Percentiles rank a stretch among this genome's conserved stretches.
phyloP scores from a whole-genome alignment of 2,888 invertebrate genomes.

The Pammene fasciana region DNA sequence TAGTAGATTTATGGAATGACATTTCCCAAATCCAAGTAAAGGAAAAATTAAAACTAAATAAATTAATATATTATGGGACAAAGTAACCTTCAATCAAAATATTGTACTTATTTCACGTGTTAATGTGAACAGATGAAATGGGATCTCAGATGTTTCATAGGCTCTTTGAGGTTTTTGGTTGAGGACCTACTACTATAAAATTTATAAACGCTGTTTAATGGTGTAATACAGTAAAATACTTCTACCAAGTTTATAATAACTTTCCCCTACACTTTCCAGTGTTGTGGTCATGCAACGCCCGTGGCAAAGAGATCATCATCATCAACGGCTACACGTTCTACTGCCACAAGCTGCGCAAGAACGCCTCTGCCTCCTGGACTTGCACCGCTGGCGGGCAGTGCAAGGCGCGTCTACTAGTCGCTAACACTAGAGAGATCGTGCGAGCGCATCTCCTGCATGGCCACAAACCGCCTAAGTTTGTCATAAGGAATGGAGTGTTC shows the following conservation, averaged over 20 bases:
- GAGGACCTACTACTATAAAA: no score
- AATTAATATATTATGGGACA: no score
- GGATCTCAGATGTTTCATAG: no score
- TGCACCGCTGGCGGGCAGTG: constrained; percentile 43
- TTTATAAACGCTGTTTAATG: no score
- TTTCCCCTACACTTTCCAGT: neutral
- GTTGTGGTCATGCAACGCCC: constrained; percentile 28
- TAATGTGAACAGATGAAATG: no score
- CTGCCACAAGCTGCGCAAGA: constrained; percentile 22
- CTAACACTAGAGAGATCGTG: constrained; percentile 17
- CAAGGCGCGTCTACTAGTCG: constrained; percentile 45
- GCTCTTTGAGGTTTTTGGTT: no score
- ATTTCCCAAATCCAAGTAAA: no score
- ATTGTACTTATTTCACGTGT: no score
- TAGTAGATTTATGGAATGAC: no score
- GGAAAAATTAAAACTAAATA: no score
- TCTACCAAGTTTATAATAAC: neutral
- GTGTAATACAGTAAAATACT: no score
- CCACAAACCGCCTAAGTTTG: constrained; percentile 29
- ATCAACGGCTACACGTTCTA: constrained; percentile 43
- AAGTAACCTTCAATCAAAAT: no score
- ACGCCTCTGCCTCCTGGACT: constrained; percentile 24
- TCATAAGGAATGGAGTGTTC: constrained; percentile 36
- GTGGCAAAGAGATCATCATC: constrained; percentile 42
- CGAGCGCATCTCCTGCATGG: constrained; percentile 17